Evolutionary conservation across 2,797 vertebrate species (phyloP), one percentile per base, ranked within the genome.

Genomic region (Melanotaenia boesemani): DNA sequence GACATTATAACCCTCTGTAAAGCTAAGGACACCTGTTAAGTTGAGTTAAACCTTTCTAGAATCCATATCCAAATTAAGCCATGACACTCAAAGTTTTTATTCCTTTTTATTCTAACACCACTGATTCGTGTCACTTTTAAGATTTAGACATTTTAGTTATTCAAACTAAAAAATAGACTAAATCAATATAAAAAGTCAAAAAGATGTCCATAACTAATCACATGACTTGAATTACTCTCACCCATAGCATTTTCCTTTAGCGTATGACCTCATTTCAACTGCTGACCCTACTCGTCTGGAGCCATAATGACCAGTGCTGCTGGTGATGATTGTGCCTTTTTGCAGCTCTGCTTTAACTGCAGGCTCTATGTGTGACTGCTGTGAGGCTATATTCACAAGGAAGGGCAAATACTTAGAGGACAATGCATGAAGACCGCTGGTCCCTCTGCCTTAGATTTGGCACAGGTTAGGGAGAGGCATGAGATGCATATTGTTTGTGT

Each of bases 401-500:
- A 90, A 81, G 76, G 77, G 82, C 79, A 81, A 59, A 76, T 75
- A 82, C 86, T 79, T 55, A 72, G 75, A 88, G 85, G 88, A 89
- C 87, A 89, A 86, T 81, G 82, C 66, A 57, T 72, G 79, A 77
- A 87, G 88, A 90, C 86, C 79, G 86, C 88, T 77, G 81, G 84
- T 91, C 89, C 87, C 86, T 74, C 76, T 86, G 86, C 86, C 81
- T 93, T 91, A 90, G 91, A 89, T 90, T 94, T 95, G 95, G 94
- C 94, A 91, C 92, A 93, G 94, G 92, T 93, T 94, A 95, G 56
- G 82, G 85, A 80, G 91, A 94, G 93, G 95, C 95, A 97, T 95
- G 94, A 95, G 92, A 96, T 96, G 96, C 96, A 96, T 96, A 97
- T 97, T 98, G 97, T 97, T 97, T 96, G 94, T 96, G 96, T 97